Evolutionary conservation across 2,888 invertebrate genomes (phyloP).

Genomic region (Chrysolina oricalcia): DNA sequence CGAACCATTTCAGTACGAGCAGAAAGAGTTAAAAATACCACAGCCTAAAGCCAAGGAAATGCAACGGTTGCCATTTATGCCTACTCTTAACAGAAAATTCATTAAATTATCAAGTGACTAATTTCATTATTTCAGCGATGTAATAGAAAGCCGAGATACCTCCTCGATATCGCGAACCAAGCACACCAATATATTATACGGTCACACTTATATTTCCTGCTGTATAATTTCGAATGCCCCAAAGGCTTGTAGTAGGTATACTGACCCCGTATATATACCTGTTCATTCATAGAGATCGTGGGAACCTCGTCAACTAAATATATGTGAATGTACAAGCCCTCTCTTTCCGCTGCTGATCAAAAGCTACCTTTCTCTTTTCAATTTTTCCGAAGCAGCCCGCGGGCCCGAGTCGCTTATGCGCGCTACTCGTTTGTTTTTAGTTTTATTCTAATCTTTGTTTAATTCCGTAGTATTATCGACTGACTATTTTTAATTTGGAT

Average conservation of each 20-base stretch:
- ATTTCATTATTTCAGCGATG: background rate
- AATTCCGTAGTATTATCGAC: constrained; percentile 37
- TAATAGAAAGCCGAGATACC: constrained; percentile 20
- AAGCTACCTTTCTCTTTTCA: constrained; percentile 46
- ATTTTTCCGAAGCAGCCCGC: constrained; percentile 44
- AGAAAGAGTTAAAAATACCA: background rate
- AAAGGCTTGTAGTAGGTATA: constrained; percentile 64
- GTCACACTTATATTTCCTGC: constrained; percentile 57
- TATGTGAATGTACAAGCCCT: constrained; percentile 54
- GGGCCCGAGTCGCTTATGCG: constrained; percentile 24
- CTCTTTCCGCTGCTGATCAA: constrained; percentile 49
- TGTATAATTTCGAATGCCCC: constrained; percentile 62
- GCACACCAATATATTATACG: constrained; percentile 31
- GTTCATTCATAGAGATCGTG: constrained; percentile 71
- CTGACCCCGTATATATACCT: constrained; percentile 69
- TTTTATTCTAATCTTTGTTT: constrained; percentile 33
- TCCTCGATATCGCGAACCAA: constrained; percentile 16
- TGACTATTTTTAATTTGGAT: constrained; percentile 36
- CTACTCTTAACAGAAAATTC: constrained; percentile 3
- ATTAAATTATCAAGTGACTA: constrained; percentile 13
- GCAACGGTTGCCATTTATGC: background rate
- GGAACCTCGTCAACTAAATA: constrained; percentile 61
- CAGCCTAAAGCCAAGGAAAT: constrained; percentile 7
- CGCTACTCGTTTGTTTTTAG: constrained; percentile 37
- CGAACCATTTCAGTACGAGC: background rate